Evolutionary conservation across 2,113 vertebrate genomes (phyloP), one percentile per base, ranked within the genome.

Genomic region (Plestiodon gilberti): DNA sequence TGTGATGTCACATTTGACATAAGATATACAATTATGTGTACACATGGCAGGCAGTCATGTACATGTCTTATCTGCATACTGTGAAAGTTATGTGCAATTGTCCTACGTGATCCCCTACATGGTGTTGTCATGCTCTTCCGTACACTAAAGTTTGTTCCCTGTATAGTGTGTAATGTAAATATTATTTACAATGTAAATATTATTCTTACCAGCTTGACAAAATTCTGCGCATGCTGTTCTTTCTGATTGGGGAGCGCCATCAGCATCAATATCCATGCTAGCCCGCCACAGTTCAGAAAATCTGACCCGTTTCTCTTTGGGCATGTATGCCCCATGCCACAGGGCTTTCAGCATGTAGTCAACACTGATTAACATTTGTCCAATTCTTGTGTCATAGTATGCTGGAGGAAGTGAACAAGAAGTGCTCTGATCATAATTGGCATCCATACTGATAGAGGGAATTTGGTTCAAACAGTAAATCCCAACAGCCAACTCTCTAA

Each of bases 381-480:
- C 96, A 52, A 95, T 90, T 89, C 92, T 93, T 40, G 88, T 97
- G 82, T 97, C 95, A 82, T 74, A 92, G 87, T 97, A 97, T 14
- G 95, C 95, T 57, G 97, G 95, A 57, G 96, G 93, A 84, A 97
- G 84, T 0, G 95, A 95, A 84, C 96, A 97, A 3, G 94, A 94
- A 80, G 95, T 96, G 82, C 96, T 96, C 85, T 95, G 92, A 89
- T 95, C 95, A 62, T 91, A 96, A 88, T 96, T 97, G 52, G 95
- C 92, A 88, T 96, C 94, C 75, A 96, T 92, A 90, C 91, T 94
- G 83, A 96, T 93, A 1, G 93, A 94, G 38, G 97, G 97, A 30
- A 96, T 91, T 89, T 97, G 96, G 71, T 97, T 97, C 79, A 97
- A 93, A 87, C 95, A 97, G 88, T 96, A 97, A 86, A 96, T 96